Conservation (phyloP, 2,888 invertebrate species). For the Scaptomyza tumidula region DNA sequence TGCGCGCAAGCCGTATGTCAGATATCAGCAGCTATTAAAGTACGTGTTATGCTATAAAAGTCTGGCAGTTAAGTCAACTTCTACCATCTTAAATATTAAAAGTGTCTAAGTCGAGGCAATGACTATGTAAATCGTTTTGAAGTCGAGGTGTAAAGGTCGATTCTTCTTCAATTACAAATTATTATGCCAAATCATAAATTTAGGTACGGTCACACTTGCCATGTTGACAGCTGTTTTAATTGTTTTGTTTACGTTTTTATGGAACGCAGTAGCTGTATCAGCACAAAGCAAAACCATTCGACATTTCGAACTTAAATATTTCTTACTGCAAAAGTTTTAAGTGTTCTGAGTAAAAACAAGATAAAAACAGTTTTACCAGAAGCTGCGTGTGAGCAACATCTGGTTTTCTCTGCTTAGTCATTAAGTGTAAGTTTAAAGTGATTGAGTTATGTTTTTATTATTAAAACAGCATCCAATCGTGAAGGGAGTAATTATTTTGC, state of each 20-base stretch:
- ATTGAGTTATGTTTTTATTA: not conserved
- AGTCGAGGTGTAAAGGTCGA: slow-evolving; percentile 12
- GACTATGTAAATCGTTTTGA: too few relatives aligned
- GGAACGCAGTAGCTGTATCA: slow-evolving; percentile 44
- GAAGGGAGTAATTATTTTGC: not conserved
- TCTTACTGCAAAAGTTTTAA: not conserved
- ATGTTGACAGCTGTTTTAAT: slow-evolving; percentile 39
- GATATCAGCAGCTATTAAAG: not conserved
- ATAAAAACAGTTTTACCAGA: not conserved
- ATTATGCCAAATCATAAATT: not conserved
- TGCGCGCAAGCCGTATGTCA: too few relatives aligned
- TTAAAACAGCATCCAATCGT: not conserved
- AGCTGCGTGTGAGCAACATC: slow-evolving; percentile 1
- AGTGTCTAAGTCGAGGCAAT: not conserved
- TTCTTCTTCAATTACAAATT: not conserved
- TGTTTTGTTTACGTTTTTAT: slow-evolving; percentile 57
- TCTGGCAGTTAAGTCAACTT: too few relatives aligned
- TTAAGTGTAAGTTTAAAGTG: slow-evolving; percentile 39
- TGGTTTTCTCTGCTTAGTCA: not conserved
- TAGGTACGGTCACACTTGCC: slow-evolving; percentile 40
- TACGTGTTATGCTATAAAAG: too few relatives aligned
- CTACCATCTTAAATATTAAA: too few relatives aligned
- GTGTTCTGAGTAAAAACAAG: not conserved
- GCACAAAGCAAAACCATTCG: slow-evolving; percentile 22
- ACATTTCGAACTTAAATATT: slow-evolving; percentile 1